Conservation (phyloP, 2,113 vertebrate species). For the Ranitomeya imitator region DNA sequence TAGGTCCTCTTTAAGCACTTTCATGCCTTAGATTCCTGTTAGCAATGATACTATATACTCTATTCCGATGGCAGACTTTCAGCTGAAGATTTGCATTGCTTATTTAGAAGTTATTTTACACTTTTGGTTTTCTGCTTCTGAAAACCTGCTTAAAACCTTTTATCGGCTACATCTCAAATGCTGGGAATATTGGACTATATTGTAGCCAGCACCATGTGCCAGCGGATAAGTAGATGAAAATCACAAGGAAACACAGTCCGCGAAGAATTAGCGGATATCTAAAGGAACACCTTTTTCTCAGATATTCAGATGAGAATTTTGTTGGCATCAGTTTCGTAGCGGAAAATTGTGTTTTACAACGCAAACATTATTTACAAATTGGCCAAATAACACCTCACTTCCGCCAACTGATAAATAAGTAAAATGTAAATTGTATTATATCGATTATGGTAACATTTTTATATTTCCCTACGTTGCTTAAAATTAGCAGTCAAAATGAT, state of each 20-base stretch:
- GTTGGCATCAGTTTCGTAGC: not conserved
- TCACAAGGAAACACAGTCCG: not conserved
- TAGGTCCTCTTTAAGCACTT: no score
- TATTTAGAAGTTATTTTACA: not conserved
- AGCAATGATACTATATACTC: no score
- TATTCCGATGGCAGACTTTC: not conserved
- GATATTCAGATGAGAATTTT: not conserved
- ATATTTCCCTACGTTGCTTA: no score
- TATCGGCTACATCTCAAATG: not conserved
- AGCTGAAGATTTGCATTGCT: not conserved
- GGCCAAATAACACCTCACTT: no score
- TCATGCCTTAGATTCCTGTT: no score
- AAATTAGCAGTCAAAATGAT: no score
- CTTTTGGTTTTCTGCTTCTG: not conserved
- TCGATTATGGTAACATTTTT: no score
- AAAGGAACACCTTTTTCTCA: not conserved
- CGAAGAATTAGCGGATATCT: not conserved
- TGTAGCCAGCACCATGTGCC: not conserved
- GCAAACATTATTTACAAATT: no score
- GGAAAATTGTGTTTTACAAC: not conserved
- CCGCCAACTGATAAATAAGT: no score
- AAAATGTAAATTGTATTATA: no score
- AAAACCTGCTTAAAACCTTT: not conserved
- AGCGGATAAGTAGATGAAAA: not conserved
- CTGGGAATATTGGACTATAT: not conserved